Evolutionary conservation across 2,113 vertebrate genomes (phyloP).

Genomic region (Nicator chloris): DNA sequence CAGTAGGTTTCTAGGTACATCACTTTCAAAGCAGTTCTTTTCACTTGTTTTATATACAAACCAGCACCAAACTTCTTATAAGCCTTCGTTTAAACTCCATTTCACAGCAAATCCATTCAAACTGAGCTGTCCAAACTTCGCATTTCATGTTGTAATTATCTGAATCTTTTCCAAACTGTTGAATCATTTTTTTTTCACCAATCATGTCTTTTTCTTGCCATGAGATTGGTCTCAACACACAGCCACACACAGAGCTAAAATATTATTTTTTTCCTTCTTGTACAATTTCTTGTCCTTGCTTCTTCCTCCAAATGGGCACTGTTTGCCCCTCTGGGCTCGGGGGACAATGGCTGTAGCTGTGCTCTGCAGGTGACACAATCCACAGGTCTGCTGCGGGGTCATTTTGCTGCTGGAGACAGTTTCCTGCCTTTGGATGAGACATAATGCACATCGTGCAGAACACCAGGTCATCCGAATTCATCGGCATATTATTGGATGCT

Average conservation of each 20-base stretch:
- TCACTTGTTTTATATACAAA: background rate
- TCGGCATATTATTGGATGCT: background rate
- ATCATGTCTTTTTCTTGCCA: accelerated
- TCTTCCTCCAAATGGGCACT: background rate
- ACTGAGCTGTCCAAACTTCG: background rate
- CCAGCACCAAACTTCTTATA: background rate
- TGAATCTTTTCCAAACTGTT: background rate
- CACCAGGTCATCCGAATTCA: background rate
- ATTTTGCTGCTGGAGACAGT: background rate
- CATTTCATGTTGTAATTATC: background rate
- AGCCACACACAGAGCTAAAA: background rate
- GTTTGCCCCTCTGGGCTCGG: background rate
- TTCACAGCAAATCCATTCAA: background rate
- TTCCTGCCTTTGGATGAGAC: background rate
- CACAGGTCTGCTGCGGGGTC: background rate
- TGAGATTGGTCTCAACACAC: background rate
- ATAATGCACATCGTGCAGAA: background rate
- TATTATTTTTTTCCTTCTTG: accelerated
- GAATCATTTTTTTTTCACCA: background rate
- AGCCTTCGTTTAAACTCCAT: background rate
- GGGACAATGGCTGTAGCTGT: background rate
- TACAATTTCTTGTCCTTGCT: background rate
- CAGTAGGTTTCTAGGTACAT: background rate
- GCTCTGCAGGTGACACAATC: background rate
- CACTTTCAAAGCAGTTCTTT: background rate